These are phyloP conservation scores for Steatornis caripensis DNA, from an alignment of 2,113 vertebrate species.

Conservation along the genomic window DNA sequence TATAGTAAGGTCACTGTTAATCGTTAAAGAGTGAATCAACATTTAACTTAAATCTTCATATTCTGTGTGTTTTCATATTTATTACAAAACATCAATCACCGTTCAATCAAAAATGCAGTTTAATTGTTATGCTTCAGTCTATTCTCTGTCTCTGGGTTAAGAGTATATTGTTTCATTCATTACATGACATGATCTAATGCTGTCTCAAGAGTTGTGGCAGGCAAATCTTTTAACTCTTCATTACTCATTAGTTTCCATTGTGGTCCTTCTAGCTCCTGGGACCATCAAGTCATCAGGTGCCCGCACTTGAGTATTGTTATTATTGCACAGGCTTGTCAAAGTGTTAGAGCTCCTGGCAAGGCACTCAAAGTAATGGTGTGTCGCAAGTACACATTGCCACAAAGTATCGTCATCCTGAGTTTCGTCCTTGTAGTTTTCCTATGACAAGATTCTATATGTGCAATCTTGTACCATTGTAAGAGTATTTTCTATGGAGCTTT, in stretches of 20 bases:
- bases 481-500: neutral
- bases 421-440: neutral
- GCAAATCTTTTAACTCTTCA: neutral
- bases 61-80: neutral
- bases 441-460: neutral
- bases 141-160: neutral
- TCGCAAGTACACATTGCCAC: neutral
- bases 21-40: neutral
- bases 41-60: neutral
- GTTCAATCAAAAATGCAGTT: neutral
- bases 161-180: neutral
- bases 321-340: neutral
- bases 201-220: neutral
- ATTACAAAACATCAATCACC: neutral
- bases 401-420: neutral
- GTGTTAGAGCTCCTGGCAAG: neutral
- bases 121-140: neutral
- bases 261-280: neutral
- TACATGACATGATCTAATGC: neutral
- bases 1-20: neutral
- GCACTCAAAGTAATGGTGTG: neutral
- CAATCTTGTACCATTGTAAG: neutral
- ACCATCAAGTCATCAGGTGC: neutral
- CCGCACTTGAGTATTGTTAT: neutral
- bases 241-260: conserved; percentile 20